Base-by-base conservation (phyloP, 2,888 invertebrate genomes). In the Agrochola lota region DNA sequence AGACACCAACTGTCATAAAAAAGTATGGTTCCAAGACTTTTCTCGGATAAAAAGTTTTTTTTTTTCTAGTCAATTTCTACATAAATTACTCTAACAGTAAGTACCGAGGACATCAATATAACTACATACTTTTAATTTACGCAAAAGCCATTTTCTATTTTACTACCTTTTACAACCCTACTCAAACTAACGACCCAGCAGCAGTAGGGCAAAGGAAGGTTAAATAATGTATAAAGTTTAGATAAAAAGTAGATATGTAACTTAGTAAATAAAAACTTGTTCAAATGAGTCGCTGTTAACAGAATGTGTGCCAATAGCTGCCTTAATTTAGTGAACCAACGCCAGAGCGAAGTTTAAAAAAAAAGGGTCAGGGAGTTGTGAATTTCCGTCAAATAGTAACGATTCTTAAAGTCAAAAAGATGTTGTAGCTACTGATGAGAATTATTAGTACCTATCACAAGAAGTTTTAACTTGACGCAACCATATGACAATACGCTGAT, bases 141-240 rank as follows among this genome's bases (percentile, higher is more conserved):
- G 43, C 70, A 43, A 52, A 52, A 78, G 59, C 59, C 11, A 52
- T 78, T 59, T 35, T 17, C n/a, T 26, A 23, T 77, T 78, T 78
- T 70, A 70, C 43, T 35, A 43, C 20, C 30, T 60, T 35, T 69
- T n/a, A 79, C 60, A 52, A 78, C 52, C 20, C n/a, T n/a, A 26
- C 60, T 70, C 26, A 52, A 23, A 26, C 11, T 78, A 59, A 59
- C 49, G 30, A 68, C 23, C 12, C 0, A 2, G 23, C 9, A 23
- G 8, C 20, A 15, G 2, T 15, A 26, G 46, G 8, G 49, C 23
- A 30, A 23, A 30, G 20, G 26, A 26, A 30, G 26, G 30, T 46
- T n/a, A 46, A 26, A 46, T 66, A 35, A 40, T 66, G 11, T 49
- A 23, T 15, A 30, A 68, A 68, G 30, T 68, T 49, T 23, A 72